Evolutionary conservation across 2,797 vertebrate species (phyloP).

Genomic region (Eulemur rubriventer): DNA sequence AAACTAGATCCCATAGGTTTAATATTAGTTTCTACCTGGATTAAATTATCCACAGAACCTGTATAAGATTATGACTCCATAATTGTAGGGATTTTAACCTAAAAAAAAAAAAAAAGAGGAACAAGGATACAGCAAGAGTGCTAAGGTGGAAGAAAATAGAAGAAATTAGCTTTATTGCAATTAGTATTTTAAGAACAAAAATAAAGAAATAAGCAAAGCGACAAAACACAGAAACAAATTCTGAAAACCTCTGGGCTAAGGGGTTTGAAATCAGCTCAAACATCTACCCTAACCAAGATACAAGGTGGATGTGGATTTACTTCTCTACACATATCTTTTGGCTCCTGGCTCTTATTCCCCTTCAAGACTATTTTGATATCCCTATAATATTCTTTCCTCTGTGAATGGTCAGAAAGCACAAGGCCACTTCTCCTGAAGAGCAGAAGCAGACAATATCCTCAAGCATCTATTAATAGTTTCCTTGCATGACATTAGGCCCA

Average conservation of each 20-base stretch:
- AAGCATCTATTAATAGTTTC: neutral
- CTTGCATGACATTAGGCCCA: neutral
- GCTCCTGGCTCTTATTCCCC: neutral
- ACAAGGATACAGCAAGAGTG: neutral
- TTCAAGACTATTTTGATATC: neutral
- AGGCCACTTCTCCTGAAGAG: neutral
- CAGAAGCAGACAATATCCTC: neutral
- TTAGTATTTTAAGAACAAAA: neutral
- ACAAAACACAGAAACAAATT: neutral
- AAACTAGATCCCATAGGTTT: neutral
- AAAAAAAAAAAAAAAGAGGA: neutral
- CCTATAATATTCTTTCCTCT: neutral
- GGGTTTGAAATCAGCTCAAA: neutral
- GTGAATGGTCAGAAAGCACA: neutral
- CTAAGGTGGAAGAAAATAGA: neutral
- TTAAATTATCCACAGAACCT: neutral
- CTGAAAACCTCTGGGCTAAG: neutral
- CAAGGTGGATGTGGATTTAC: neutral
- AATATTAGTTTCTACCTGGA: neutral
- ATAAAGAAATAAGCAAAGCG: neutral
- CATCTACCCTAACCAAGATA: neutral
- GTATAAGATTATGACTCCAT: neutral
- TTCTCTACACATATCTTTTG: neutral
- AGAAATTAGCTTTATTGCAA: neutral
- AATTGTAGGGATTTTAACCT: neutral